Percentiles rank a stretch among this genome's conserved stretches.
Evolutionary conservation across 2,888 invertebrate genomes (phyloP).

Genomic region (Atrina japonica): DNA sequence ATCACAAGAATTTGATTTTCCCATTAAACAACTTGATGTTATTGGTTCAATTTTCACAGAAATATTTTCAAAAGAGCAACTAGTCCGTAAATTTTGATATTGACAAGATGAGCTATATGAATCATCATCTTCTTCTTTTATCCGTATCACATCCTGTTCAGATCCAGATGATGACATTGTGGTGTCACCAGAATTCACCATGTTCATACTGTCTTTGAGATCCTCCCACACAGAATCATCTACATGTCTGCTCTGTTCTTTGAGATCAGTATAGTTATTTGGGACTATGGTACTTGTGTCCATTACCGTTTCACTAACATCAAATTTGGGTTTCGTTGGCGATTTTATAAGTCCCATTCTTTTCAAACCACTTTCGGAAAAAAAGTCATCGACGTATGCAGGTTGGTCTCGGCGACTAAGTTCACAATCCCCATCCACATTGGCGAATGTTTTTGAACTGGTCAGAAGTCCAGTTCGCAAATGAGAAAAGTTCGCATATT

Average conservation of each 20-base stretch:
- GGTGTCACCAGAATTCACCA: constrained; percentile 51
- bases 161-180: constrained; percentile 26
- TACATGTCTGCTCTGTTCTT: constrained; percentile 43
- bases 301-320: constrained; percentile 58
- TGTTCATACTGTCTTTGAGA: constrained; percentile 70
- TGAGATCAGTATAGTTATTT: constrained; percentile 21
- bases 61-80: constrained; percentile 47
- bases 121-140: constrained; percentile 68
- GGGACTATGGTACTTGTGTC: constrained; percentile 36
- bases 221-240: constrained; percentile 74
- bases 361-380: constrained; percentile 46
- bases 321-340: constrained; percentile 44
- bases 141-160: constrained; percentile 45
- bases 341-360: constrained; percentile 25
- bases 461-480: constrained; percentile 56
- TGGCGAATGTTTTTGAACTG: constrained; percentile 56
- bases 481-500: constrained; percentile 46
- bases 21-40: constrained; percentile 53
- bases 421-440: constrained; percentile 12
- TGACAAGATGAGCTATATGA: constrained; percentile 70
- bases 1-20: constrained; percentile 29
- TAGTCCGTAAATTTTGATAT: constrained; percentile 54
- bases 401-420: constrained; percentile 63
- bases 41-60: constrained; percentile 56
- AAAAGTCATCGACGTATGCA: constrained; percentile 68